Conservation (phyloP, 2,113 vertebrate genomes). For the Pelodiscus sinensis region DNA sequence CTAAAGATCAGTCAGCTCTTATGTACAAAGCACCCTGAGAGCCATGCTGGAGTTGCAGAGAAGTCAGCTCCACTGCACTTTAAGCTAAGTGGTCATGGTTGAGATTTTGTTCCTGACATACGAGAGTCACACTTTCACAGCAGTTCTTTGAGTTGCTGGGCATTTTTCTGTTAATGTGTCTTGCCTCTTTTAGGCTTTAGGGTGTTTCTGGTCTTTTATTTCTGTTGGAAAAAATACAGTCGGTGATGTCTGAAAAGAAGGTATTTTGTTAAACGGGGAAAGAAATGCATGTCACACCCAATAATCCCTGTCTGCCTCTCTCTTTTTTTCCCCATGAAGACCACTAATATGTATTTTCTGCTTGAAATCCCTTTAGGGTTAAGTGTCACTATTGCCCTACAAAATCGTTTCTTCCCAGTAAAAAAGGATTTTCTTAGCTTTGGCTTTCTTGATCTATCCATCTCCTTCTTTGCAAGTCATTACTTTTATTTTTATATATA, state of each 20-base stretch:
- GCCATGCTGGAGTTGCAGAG: too few species aligned
- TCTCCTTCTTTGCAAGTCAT: background rate
- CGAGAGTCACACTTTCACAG: rapidly evolving
- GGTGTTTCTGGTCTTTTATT: background rate
- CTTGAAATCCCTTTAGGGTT: background rate
- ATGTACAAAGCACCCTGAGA: background rate
- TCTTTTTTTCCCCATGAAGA: background rate
- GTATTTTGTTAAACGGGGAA: background rate
- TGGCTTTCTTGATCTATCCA: background rate
- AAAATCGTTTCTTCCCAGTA: background rate
- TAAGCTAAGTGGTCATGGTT: background rate
- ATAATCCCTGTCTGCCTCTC: background rate
- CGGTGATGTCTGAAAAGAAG: background rate
- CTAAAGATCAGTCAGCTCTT: background rate
- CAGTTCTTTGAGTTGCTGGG: background rate
- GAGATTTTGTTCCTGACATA: background rate
- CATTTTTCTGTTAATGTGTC: background rate
- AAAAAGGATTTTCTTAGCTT: background rate
- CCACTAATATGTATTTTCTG: background rate
- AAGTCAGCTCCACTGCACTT: background rate
- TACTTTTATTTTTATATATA: background rate
- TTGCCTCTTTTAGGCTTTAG: background rate
- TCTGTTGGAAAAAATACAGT: background rate
- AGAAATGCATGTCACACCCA: background rate
- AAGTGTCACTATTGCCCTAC: background rate